Percentiles rank a stretch among this genome's conserved stretches.
These are phyloP conservation scores for Melitaea athalia DNA, from an alignment of 2,888 invertebrate genomes.

Conservation along the genomic window DNA sequence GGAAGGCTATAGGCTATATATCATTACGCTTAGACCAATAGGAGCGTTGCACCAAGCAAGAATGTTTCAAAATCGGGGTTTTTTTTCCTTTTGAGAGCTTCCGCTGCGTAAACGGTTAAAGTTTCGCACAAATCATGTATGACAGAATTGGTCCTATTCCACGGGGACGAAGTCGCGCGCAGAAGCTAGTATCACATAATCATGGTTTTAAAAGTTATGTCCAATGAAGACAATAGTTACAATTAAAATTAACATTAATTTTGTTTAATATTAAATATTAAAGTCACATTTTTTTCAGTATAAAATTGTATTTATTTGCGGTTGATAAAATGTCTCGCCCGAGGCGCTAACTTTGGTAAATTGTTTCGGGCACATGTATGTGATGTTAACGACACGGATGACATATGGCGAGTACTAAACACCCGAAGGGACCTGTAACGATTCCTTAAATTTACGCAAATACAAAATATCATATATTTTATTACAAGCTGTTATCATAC, in stretches of 20 bases:
- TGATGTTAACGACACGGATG: slow-evolving; percentile 42
- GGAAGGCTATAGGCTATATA: too few relatives aligned
- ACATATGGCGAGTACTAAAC: slow-evolving; percentile 41
- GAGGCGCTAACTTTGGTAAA: slow-evolving; percentile 32
- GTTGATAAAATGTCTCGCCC: slow-evolving; percentile 29
- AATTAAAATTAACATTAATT: neutral
- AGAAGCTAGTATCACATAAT: too few relatives aligned
- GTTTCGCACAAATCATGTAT: too few relatives aligned
- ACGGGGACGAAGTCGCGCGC: too few relatives aligned
- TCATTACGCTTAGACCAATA: too few relatives aligned
- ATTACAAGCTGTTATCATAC: slow-evolving; percentile 11
- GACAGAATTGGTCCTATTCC: too few relatives aligned
- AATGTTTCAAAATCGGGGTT: too few relatives aligned
- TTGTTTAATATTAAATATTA: neutral
- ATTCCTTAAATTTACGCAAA: slow-evolving; percentile 22
- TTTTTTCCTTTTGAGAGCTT: too few relatives aligned
- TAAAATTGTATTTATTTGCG: slow-evolving; percentile 26
- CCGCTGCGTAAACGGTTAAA: too few relatives aligned
- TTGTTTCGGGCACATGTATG: slow-evolving; percentile 27
- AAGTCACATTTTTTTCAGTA: neutral
- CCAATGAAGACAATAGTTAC: too few relatives aligned
- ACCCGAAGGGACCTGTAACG: slow-evolving; percentile 30
- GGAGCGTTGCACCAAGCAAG: too few relatives aligned
- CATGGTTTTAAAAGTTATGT: too few relatives aligned
- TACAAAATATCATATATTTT: slow-evolving; percentile 17